Evolutionary conservation across 2,113 vertebrate genomes (phyloP).

Genomic region (Nerophis lumbriciformis): DNA sequence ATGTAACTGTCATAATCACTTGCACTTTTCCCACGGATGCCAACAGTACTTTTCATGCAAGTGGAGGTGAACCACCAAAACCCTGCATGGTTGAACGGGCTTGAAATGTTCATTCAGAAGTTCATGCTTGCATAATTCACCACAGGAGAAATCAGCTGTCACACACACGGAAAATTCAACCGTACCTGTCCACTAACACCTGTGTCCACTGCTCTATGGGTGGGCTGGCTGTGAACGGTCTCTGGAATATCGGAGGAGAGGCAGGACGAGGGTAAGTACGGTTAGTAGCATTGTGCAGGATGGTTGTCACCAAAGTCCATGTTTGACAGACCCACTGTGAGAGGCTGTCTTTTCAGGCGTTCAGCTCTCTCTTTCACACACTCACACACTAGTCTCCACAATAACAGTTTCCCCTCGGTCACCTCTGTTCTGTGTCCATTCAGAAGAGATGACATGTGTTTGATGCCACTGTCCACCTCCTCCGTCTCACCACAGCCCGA

Average conservation of each 20-base stretch:
- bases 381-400: conserved; percentile 39
- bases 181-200: too few relatives aligned
- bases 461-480: conserved; percentile 59
- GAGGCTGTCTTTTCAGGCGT: conserved; percentile 52
- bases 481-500: conserved; percentile 33
- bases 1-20: too few relatives aligned
- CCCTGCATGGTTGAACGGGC: too few relatives aligned
- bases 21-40: too few relatives aligned
- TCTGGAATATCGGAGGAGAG: conserved; percentile 57
- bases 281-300: conserved; percentile 59
- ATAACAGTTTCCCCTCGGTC: conserved; percentile 54
- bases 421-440: conserved; percentile 57
- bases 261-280: conserved; percentile 9
- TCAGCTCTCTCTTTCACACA: conserved; percentile 34
- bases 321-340: conserved; percentile 62
- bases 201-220: conserved; percentile 13
- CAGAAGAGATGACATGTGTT: conserved; percentile 59
- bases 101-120: too few relatives aligned
- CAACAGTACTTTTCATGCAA: too few relatives aligned
- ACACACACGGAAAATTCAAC: too few relatives aligned
- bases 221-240: conserved; percentile 46
- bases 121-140: too few relatives aligned
- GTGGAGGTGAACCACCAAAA: too few relatives aligned
- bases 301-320: conserved; percentile 59
- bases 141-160: too few relatives aligned